Conservation (phyloP, 2,888 invertebrate species). For the Patella pellucida region DNA sequence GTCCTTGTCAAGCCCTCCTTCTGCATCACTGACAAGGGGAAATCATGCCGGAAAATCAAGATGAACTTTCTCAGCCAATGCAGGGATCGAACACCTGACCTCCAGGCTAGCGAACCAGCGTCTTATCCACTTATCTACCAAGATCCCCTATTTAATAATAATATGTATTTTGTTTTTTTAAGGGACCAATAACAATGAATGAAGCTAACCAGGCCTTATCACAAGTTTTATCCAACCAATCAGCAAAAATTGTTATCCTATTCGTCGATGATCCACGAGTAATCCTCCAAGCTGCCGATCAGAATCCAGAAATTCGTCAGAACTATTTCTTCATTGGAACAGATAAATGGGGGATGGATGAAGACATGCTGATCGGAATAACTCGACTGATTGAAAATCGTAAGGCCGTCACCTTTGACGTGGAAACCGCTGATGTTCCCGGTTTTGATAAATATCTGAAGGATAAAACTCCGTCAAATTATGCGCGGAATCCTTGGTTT, state of each 20-base stretch:
- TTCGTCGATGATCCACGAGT: constrained; percentile 55
- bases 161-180: neutral
- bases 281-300: constrained; percentile 51
- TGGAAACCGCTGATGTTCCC: constrained; percentile 65
- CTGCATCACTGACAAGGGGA: no score
- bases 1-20: no score
- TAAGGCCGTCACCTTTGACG: constrained; percentile 56
- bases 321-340: constrained; percentile 60
- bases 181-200: constrained; percentile 35
- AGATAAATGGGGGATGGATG: constrained; percentile 61
- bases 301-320: constrained; percentile 24
- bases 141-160: no score
- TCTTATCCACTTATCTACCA: no score
- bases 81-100: no score
- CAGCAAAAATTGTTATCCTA: constrained; percentile 54
- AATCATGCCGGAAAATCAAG: no score
- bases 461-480: constrained; percentile 53
- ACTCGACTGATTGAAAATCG: constrained; percentile 26
- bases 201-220: constrained; percentile 44
- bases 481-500: constrained; percentile 71
- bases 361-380: constrained; percentile 42
- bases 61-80: no score
- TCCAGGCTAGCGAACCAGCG: no score
- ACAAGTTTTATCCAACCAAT: constrained; percentile 33
- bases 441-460: constrained; percentile 63